Base-by-base conservation (phyloP, 2,797 vertebrate species). In the Pangasius mekongensis region DNA sequence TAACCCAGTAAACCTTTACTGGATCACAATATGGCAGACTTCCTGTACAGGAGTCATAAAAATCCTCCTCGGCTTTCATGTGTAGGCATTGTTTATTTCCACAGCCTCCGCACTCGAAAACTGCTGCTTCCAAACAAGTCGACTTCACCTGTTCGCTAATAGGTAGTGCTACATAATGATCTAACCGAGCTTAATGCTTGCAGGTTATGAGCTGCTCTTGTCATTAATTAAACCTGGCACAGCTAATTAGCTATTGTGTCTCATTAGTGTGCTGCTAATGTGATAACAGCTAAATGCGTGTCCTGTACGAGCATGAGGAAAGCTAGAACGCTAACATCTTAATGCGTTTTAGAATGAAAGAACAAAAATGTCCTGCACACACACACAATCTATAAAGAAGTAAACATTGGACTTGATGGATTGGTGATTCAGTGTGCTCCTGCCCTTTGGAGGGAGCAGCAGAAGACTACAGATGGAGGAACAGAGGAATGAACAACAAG, bases 381-480 rank as follows among this genome's bases (percentile, higher is more conserved):
- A 84, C 86, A 77, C 39, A 85, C 67, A 47, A 83, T 52, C 43
- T 67, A 84, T 33, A 84, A 49, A 64, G 81, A 66, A 49, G 82
- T 66, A 66, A 83, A 83, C 43, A 30, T 24, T 66, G 27, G 60
- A 78, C 47, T 64, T 64, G 81, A 78, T 36, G 36, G 67, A 84
- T 49, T 22, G 67, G 60, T 88, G 90, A 87, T 83, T 90, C 86
- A 90, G 10, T 73, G 80, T 81, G 81, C 33, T 78, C 74, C 30
- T 67, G 87, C 64, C 47, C 66, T 89, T 66, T n/a, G 10, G 27
- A 24, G 10, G 85, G 56, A 62, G 39, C 64, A 76, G 83, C 76
- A 39, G 5, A 84, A 87, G 69, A 64, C 64, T 54, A 56, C 84
- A 87, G 81, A 67, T 85, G 85, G 71, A 30, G 27, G 43, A 83